A percentile compares a stretch with the other conserved stretches of the same genome.
Evolutionary conservation across 2,888 invertebrate genomes (phyloP).

Genomic region (Liodrosophila aerea): DNA sequence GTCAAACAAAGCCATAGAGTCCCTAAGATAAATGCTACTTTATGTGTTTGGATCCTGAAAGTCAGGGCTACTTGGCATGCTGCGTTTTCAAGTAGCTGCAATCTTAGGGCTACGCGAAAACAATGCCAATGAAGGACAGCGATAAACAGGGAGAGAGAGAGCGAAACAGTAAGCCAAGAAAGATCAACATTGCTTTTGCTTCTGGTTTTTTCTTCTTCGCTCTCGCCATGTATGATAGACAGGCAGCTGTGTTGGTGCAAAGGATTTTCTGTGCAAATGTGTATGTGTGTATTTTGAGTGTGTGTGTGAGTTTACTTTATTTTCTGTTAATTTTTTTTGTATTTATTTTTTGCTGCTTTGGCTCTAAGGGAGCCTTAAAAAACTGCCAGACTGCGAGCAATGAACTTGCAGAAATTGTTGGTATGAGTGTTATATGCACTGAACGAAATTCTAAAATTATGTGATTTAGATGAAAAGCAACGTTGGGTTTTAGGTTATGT

Average conservation of each 20-base stretch:
- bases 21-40: constrained; percentile 71
- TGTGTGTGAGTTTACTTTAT: constrained; percentile 18
- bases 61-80: constrained; percentile 31
- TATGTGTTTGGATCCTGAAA: constrained; percentile 25
- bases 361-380: constrained; percentile 26
- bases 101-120: constrained; percentile 51
- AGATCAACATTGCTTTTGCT: constrained; percentile 18
- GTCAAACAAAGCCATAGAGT: constrained; percentile 37
- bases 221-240: constrained; percentile 3
- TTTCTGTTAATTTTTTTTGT: constrained; percentile 6
- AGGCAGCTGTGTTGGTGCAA: constrained; percentile 70
- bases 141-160: constrained; percentile 18
- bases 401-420: constrained; percentile 59
- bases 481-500: too few species aligned
- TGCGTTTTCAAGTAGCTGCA: constrained; percentile 67
- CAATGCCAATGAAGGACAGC: constrained; percentile 39
- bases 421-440: constrained; percentile 9
- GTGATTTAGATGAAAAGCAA: too few species aligned
- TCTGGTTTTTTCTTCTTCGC: constrained; percentile 17
- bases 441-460: too few species aligned
- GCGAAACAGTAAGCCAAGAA: not conserved
- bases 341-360: constrained; percentile 1
- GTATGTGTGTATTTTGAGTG: constrained; percentile 1
- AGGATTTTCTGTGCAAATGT: constrained; percentile 48
- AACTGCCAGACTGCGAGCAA: constrained; percentile 44